These are phyloP conservation scores for Thyatira batis DNA, from an alignment of 2,888 invertebrate genomes.

Conservation along the genomic window DNA sequence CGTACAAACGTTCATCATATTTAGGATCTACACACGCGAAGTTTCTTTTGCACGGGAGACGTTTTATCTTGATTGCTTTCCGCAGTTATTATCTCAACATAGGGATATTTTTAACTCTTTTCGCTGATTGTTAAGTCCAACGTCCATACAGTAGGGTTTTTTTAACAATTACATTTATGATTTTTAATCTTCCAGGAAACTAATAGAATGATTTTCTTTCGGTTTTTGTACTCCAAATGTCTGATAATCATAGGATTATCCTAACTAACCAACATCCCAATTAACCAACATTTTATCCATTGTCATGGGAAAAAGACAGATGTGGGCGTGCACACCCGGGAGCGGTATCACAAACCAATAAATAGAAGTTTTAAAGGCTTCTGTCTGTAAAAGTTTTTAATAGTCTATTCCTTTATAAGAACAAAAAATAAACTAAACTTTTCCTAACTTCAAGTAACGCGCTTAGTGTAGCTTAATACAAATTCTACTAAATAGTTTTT, in stretches of 20 bases:
- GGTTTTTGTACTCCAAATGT: too few species aligned
- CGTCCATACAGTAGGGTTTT: too few species aligned
- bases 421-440: too few species aligned
- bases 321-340: background rate
- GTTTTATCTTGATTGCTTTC: background rate
- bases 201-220: too few species aligned
- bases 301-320: background rate
- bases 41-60: background rate
- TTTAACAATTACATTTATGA: too few species aligned
- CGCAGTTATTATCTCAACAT: background rate
- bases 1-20: constrained; percentile 4
- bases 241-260: too few species aligned
- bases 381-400: too few species aligned
- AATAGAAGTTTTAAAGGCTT: background rate
- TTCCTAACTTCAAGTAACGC: too few species aligned
- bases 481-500: too few species aligned
- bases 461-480: too few species aligned
- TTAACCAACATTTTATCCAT: background rate
- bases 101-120: background rate
- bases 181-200: too few species aligned
- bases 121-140: too few species aligned
- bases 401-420: background rate
- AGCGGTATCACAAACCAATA: background rate
- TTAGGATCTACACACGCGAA: background rate
- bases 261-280: background rate